phyloP scores from a whole-genome alignment of 2,797 vertebrate genomes.

The Sebastes umbrosus region DNA sequence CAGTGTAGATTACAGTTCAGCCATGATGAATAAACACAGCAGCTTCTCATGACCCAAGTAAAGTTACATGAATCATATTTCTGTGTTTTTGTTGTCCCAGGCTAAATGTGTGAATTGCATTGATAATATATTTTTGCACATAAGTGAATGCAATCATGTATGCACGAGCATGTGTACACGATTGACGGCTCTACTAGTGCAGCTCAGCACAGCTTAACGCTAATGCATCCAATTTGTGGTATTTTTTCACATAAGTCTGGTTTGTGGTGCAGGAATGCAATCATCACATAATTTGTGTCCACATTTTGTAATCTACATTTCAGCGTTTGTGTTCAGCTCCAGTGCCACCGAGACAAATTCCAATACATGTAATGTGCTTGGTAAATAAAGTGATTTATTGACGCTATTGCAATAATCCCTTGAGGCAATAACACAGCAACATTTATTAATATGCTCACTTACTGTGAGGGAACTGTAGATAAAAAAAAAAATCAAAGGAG shows the following conservation, averaged over 20 bases:
- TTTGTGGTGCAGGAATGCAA: neutral
- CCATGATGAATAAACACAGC: neutral
- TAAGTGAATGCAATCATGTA: neutral
- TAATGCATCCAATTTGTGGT: neutral
- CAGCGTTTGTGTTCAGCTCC: neutral
- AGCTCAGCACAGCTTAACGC: neutral
- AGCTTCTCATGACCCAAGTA: neutral
- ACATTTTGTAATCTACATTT: neutral
- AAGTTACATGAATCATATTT: neutral
- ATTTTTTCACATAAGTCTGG: neutral
- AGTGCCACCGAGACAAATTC: neutral
- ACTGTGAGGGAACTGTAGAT: neutral
- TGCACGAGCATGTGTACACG: neutral
- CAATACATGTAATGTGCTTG: neutral
- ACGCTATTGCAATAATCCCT: neutral
- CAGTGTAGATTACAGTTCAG: neutral
- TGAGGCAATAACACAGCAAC: slow-evolving; percentile 2
- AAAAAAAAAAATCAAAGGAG: slow-evolving; percentile 3
- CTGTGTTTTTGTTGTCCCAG: neutral
- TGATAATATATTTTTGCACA: neutral
- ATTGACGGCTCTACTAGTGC: neutral
- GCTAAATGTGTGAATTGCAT: neutral
- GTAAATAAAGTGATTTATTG: slow-evolving; percentile 23
- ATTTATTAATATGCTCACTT: neutral
- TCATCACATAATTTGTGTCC: neutral